phyloP scores from a whole-genome alignment of 2,797 vertebrate genomes.

The Sebastes miniatus region DNA sequence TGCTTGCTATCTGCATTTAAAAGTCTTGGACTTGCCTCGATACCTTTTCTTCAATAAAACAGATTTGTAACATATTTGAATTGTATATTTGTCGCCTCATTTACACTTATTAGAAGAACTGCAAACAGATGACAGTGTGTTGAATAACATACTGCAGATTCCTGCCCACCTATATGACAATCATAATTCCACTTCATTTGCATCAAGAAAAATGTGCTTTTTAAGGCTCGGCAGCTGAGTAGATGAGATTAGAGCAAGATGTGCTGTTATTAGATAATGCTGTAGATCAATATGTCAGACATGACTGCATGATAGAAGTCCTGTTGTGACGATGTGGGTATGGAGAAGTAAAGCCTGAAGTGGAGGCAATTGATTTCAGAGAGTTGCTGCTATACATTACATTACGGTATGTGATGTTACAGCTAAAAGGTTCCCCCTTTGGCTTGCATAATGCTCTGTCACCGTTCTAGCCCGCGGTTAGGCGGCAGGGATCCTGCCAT shows the following conservation, averaged over 20 bases:
- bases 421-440: conserved; percentile 53
- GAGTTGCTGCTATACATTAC: conserved; percentile 27
- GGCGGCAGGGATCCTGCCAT: conserved; percentile 42
- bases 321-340: conserved; percentile 19
- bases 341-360: conserved; percentile 12
- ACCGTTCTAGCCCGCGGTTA: conserved; percentile 35
- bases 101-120: conserved; percentile 16
- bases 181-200: conserved; percentile 29
- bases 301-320: conserved; percentile 27
- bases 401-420: conserved; percentile 54
- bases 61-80: conserved; percentile 9
- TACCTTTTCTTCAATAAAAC: background rate
- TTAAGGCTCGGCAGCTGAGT: background rate
- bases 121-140: conserved; percentile 11
- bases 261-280: conserved; percentile 16
- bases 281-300: conserved; percentile 31
- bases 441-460: conserved; percentile 61
- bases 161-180: background rate
- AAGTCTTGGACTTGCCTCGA: background rate
- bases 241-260: conserved; percentile 30
- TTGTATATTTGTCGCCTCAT: conserved; percentile 9
- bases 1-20: conserved; percentile 3
- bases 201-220: conserved; percentile 22
- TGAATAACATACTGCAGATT: background rate
- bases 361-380: conserved; percentile 31